A percentile compares a stretch with the other conserved stretches of the same genome.
Conservation (phyloP, 2,113 vertebrate genomes). For the Hypanus sabinus region DNA sequence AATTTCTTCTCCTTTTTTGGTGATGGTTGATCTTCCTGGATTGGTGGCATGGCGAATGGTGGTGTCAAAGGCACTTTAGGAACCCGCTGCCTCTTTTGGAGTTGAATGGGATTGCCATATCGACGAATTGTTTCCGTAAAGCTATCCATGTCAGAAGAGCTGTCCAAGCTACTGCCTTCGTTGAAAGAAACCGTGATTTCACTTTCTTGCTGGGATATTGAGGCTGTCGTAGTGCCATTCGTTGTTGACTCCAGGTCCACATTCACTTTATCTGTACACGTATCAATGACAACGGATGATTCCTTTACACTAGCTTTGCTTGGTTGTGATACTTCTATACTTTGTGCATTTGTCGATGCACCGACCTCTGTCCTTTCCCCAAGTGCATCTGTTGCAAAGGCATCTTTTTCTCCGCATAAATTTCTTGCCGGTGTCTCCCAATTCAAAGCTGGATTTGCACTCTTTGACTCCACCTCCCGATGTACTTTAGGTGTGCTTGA, state of each 20-base stretch:
- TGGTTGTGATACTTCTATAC: neutral
- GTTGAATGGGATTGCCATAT: conserved; percentile 68
- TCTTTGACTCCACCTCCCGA: neutral
- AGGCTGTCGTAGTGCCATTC: neutral
- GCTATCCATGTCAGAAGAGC: conserved; percentile 67
- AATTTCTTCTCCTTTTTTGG: conserved; percentile 66
- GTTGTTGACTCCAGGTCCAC: neutral
- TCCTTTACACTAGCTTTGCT: neutral
- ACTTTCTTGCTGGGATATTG: conserved; percentile 38
- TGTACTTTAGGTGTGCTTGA: conserved; percentile 18
- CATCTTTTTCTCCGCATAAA: neutral
- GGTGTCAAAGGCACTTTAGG: conserved; percentile 62
- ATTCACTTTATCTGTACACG: neutral
- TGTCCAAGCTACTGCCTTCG: conserved; percentile 62
- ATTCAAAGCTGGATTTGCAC: neutral
- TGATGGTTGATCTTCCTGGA: conserved; percentile 72
- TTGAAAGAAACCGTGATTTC: conserved; percentile 56
- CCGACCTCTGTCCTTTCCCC: neutral
- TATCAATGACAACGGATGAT: neutral
- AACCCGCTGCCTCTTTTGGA: conserved; percentile 68
- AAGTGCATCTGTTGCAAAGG: too few species aligned
- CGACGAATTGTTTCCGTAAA: conserved; percentile 82
- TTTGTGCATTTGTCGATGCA: conserved; percentile 41
- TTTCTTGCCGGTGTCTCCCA: neutral
- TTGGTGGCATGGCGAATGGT: conserved; percentile 76